Conservation (phyloP, 2,888 invertebrate genomes). For the Drosophila parthenogenetica region DNA sequence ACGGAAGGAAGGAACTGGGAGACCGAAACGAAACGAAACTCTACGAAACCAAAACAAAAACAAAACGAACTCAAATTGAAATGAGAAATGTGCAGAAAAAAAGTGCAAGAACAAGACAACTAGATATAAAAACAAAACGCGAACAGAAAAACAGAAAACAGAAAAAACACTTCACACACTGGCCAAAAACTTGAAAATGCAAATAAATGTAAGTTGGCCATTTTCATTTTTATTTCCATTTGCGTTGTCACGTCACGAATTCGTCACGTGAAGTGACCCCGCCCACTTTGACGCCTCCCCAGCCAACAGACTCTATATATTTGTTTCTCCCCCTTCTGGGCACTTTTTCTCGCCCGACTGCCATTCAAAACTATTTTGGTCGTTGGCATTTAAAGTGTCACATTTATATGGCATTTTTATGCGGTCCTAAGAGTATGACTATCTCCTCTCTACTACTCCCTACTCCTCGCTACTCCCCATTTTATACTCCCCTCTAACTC, state of each 20-base stretch:
- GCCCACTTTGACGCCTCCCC: constrained; percentile 3
- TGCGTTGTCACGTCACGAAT: constrained; percentile 71
- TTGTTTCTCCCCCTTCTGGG: background rate
- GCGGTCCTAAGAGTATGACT: constrained; percentile 54
- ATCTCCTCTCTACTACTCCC: background rate
- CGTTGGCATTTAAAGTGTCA: constrained; percentile 81
- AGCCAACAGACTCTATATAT: constrained; percentile 10
- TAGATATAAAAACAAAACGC: background rate
- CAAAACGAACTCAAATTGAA: constrained; percentile 49
- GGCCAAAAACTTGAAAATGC: constrained; percentile 76
- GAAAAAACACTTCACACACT: constrained; percentile 31
- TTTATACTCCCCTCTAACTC: too few relatives aligned
- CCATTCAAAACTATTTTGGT: constrained; percentile 74
- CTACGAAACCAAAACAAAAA: constrained; percentile 11
- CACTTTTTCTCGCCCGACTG: constrained; percentile 22
- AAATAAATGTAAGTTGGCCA: constrained; percentile 78
- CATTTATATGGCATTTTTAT: constrained; percentile 80
- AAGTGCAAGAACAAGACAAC: constrained; percentile 25
- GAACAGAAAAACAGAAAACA: background rate
- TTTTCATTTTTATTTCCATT: constrained; percentile 62
- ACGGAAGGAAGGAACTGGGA: constrained; percentile 77
- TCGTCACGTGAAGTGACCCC: constrained; percentile 69
- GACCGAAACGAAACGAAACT: constrained; percentile 28
- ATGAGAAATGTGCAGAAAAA: constrained; percentile 71
- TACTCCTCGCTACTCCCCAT: background rate